Conservation (phyloP, 2,797 vertebrate species). For the Tragopan temminckii region DNA sequence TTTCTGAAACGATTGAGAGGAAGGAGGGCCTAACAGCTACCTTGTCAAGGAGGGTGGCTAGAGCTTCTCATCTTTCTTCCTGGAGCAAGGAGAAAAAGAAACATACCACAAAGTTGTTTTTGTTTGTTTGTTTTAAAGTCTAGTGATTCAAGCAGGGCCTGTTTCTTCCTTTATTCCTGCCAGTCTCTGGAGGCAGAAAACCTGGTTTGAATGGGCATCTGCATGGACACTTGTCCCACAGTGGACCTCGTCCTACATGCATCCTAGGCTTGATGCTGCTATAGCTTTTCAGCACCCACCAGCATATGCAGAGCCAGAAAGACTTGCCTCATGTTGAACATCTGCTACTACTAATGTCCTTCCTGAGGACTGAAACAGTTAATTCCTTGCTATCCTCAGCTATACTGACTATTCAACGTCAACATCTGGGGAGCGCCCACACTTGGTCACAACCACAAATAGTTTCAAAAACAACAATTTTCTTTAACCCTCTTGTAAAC, state of each 20-base stretch:
- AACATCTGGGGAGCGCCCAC: neutral
- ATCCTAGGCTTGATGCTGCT: neutral
- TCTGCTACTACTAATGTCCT: neutral
- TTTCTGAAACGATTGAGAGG: neutral
- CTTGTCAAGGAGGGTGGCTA: neutral
- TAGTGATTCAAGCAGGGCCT: neutral
- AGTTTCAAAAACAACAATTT: conserved; percentile 34
- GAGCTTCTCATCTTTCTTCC: neutral
- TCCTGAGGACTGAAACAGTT: neutral
- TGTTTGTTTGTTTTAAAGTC: neutral
- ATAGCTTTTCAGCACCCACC: neutral
- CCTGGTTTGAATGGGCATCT: neutral
- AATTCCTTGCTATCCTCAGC: neutral
- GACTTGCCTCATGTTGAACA: neutral
- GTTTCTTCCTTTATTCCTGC: neutral
- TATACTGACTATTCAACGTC: neutral
- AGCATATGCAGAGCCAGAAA: neutral
- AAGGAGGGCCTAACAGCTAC: neutral
- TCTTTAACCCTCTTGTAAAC: neutral
- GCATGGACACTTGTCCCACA: neutral
- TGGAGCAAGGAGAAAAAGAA: conserved; percentile 3
- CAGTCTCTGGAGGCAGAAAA: neutral
- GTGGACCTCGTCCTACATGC: neutral
- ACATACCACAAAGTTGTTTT: neutral
- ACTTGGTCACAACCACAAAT: conserved; percentile 2